Base-by-base conservation (phyloP, 2,797 vertebrate species). In the Leptodactylus fallax region DNA sequence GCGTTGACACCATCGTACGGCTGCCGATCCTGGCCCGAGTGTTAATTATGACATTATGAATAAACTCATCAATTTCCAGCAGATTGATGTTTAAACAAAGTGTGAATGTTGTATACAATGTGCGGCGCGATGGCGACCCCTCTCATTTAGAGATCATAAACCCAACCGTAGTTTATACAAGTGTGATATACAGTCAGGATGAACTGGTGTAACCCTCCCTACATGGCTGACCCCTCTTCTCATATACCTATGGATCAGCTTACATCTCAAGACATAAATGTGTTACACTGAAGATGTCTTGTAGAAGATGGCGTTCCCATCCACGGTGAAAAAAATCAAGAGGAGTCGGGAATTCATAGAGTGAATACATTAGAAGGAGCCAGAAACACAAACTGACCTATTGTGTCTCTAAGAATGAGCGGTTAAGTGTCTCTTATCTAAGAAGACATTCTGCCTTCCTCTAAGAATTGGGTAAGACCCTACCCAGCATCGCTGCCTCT, bases 41-140 rank as follows among this genome's bases (percentile, higher is more conserved):
- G 79, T 83, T 87, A 78, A 87, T 83, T 83, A 83, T 79, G 51
- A 84, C 61, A 79, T 60, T 63, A 71, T 36, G 81, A 79, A 88
- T 88, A 88, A 85, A 88, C 82, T 14, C 25, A 49, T 61, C 82
- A 47, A 85, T 79, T 79, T 72, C 60, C n/a, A 11, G 23, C 72
- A 65, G 72, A 83, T 88, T 88, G 51, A 85, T 84, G 81, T 85
- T 79, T 88, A 88, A 88, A 88, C 87, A 88, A 85, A 79, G 51
- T 3, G 51, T 60, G 61, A 80, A 51, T 61, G 55, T 45, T 88
- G 58, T 88, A 80, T 85, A 88, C 74, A 84, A 60, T 72, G 63
- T 23, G n/a, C 74, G 71, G 80, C 6, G 81, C 19, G 53, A 51
- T 17, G 14, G 49, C 25, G 76, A 79, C 74, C 83, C 36, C 49